Conservation (phyloP, 1,140 invertebrate species). For the Scylla paramamosain region DNA sequence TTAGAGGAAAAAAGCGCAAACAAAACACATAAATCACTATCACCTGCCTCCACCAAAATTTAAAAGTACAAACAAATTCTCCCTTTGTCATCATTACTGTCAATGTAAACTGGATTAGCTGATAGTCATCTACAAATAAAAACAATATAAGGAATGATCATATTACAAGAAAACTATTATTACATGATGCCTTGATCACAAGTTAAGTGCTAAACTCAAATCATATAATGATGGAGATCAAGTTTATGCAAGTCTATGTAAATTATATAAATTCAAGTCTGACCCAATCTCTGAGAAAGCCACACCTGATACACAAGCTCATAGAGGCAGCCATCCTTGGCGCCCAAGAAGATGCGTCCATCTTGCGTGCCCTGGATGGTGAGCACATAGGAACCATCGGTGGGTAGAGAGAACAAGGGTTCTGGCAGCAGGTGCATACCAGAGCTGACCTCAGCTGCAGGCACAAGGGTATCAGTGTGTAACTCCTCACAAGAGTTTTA, state of each 20-base stretch:
- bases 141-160: too few species aligned
- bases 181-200: too few species aligned
- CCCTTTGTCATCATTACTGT: too few species aligned
- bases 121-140: too few species aligned
- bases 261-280: too few species aligned
- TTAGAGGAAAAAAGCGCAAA: not conserved
- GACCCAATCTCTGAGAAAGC: not conserved
- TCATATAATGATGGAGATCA: too few species aligned
- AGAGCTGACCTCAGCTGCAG: constrained; percentile 80
- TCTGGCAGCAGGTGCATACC: constrained; percentile 97
- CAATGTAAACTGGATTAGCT: too few species aligned
- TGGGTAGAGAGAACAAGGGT: constrained; percentile 94
- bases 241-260: too few species aligned
- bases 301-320: constrained; percentile 90
- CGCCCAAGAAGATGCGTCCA: constrained; percentile 97
- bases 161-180: too few species aligned
- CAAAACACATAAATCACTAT: not conserved
- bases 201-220: too few species aligned
- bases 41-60: too few species aligned
- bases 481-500: not conserved
- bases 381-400: constrained; percentile 93
- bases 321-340: constrained; percentile 95
- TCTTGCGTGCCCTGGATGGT: constrained; percentile 89
- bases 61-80: too few species aligned
- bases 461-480: constrained; percentile 50